Percentiles rank a stretch among this genome's conserved stretches.
Evolutionary conservation across 2,888 invertebrate genomes (phyloP).

Genomic region (Pyrrhia umbra): DNA sequence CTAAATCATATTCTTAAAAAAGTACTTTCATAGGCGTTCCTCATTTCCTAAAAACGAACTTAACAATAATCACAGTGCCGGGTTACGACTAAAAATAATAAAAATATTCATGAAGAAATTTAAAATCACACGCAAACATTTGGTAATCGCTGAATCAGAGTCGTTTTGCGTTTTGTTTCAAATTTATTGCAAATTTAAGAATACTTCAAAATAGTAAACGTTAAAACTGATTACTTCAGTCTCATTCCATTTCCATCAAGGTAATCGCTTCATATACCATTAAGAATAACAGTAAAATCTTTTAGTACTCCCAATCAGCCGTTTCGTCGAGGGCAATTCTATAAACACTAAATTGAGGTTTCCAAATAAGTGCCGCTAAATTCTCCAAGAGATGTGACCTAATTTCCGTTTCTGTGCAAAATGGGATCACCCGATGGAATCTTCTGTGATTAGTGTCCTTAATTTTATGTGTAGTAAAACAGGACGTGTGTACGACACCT

Average conservation of each 20-base stretch:
- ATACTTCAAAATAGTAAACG: neutral
- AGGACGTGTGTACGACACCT: constrained; percentile 63
- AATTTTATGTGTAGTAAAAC: constrained; percentile 70
- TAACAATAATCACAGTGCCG: constrained; percentile 33
- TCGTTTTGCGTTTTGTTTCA: neutral
- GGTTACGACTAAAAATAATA: constrained; percentile 17
- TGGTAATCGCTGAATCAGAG: constrained; percentile 22
- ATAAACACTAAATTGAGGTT: constrained; percentile 56
- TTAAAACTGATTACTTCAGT: neutral
- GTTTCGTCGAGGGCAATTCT: constrained; percentile 37
- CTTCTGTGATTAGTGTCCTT: constrained; percentile 64
- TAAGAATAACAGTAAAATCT: constrained; percentile 27
- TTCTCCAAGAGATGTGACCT: constrained; percentile 47
- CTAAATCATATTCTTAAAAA: constrained; percentile 25
- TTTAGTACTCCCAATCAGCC: constrained; percentile 33
- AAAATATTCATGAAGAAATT: constrained; percentile 42
- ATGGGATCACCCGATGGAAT: constrained; percentile 44
- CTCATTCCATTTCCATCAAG: constrained; percentile 17
- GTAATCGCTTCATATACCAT: constrained; percentile 16
- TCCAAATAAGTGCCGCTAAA: constrained; percentile 47
- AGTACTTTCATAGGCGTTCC: constrained; percentile 11
- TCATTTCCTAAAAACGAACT: constrained; percentile 30
- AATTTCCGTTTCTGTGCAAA: constrained; percentile 53
- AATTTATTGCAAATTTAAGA: constrained; percentile 8
- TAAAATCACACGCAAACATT: constrained; percentile 41